Evolutionary conservation across 2,797 vertebrate genomes (phyloP).

Genomic region (Gallinago nigripennis): DNA sequence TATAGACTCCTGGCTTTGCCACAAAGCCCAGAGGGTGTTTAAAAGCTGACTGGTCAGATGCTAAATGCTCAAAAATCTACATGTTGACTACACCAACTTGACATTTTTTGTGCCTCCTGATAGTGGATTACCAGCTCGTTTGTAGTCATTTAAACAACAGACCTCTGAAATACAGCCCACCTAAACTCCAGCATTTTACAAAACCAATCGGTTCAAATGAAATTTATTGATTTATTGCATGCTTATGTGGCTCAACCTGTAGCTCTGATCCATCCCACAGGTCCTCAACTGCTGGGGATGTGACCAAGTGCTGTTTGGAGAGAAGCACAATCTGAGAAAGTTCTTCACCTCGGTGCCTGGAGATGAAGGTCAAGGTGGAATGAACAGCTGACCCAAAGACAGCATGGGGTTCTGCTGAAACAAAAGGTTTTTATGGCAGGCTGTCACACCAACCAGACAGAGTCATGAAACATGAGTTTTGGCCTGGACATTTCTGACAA

Average conservation of each 20-base stretch:
- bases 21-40: neutral
- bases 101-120: neutral
- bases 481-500: neutral
- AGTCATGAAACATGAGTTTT: neutral
- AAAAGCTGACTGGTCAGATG: neutral
- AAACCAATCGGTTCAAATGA: fast-evolving
- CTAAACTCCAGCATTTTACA: neutral
- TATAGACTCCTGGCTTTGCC: neutral
- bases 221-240: neutral
- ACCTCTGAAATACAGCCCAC: neutral
- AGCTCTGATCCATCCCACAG: neutral
- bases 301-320: neutral
- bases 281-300: neutral
- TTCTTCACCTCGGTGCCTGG: neutral
- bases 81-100: neutral
- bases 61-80: neutral
- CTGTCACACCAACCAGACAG: neutral
- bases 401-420: neutral
- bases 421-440: neutral
- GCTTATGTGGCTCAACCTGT: fast-evolving
- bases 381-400: neutral
- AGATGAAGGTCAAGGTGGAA: neutral
- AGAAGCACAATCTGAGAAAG: neutral
- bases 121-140: neutral
- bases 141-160: neutral